Conservation (phyloP, 2,113 vertebrate genomes). For the Oostethus manadensis region DNA sequence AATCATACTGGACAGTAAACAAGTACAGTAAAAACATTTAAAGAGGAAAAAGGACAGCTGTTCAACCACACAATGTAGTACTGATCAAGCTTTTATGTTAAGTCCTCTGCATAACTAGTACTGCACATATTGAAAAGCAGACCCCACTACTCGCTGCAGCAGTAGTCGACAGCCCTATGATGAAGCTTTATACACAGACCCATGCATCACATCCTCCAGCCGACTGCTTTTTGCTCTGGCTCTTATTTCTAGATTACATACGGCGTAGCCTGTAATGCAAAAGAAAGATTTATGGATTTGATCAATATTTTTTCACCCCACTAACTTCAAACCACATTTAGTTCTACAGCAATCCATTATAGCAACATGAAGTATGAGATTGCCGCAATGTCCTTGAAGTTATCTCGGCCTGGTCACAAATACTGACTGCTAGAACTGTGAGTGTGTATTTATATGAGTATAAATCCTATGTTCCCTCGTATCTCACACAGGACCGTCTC, state of each 20-base stretch:
- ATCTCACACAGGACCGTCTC: slow-evolving; percentile 81
- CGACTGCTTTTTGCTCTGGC: neutral
- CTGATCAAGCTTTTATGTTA: neutral
- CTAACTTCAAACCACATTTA: slow-evolving; percentile 22
- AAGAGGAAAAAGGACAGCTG: too few relatives aligned
- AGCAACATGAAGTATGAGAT: slow-evolving; percentile 26
- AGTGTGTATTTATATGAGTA: neutral
- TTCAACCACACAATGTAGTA: too few relatives aligned
- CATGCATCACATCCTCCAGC: slow-evolving; percentile 18
- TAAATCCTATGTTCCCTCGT: neutral
- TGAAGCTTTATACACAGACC: slow-evolving; percentile 18
- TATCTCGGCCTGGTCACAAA: slow-evolving; percentile 8
- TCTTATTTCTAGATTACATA: slow-evolving; percentile 39
- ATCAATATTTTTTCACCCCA: slow-evolving; percentile 17
- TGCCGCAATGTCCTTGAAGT: slow-evolving; percentile 21
- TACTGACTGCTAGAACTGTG: slow-evolving; percentile 19
- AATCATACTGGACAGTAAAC: neutral
- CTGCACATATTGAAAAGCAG: neutral
- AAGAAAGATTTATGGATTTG: slow-evolving; percentile 53
- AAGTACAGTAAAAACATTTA: neutral
- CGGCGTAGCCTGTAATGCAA: slow-evolving; percentile 46
- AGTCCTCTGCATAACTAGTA: neutral
- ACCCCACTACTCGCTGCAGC: slow-evolving; percentile 11
- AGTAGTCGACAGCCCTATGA: slow-evolving; percentile 16
- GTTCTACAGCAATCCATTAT: slow-evolving; percentile 31